Evolutionary conservation across 2,113 vertebrate genomes (phyloP).

Genomic region (Bufo bufo): DNA sequence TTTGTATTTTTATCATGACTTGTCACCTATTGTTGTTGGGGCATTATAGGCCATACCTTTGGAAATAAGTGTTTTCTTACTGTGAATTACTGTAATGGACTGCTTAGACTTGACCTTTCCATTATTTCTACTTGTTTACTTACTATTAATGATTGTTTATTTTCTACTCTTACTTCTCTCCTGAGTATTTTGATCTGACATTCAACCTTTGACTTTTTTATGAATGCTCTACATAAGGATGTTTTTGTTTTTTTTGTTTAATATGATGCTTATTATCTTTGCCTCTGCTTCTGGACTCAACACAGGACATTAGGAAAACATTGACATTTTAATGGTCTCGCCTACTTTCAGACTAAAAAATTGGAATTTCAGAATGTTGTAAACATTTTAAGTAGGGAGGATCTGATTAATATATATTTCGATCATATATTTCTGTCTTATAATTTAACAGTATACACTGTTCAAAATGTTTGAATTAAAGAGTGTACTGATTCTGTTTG

Average conservation of each 20-base stretch:
- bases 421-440: too few relatives aligned
- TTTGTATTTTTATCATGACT: background rate
- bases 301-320: background rate
- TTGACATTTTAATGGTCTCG: background rate
- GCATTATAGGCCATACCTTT: background rate
- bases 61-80: background rate
- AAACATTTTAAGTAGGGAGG: too few relatives aligned
- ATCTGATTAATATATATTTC: too few relatives aligned
- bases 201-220: background rate
- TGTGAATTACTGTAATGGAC: background rate
- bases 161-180: background rate
- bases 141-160: conserved; percentile 18
- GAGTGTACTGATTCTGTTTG: too few relatives aligned
- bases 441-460: too few relatives aligned
- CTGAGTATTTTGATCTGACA: background rate
- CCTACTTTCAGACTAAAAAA: background rate
- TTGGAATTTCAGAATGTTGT: too few relatives aligned
- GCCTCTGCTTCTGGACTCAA: background rate
- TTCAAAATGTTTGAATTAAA: too few relatives aligned
- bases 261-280: background rate
- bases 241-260: background rate
- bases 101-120: conserved; percentile 1
- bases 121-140: conserved; percentile 5
- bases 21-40: background rate
- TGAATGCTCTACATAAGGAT: background rate